Conservation (phyloP, 1,140 invertebrate genomes). For the Lanistes nyassanus region DNA sequence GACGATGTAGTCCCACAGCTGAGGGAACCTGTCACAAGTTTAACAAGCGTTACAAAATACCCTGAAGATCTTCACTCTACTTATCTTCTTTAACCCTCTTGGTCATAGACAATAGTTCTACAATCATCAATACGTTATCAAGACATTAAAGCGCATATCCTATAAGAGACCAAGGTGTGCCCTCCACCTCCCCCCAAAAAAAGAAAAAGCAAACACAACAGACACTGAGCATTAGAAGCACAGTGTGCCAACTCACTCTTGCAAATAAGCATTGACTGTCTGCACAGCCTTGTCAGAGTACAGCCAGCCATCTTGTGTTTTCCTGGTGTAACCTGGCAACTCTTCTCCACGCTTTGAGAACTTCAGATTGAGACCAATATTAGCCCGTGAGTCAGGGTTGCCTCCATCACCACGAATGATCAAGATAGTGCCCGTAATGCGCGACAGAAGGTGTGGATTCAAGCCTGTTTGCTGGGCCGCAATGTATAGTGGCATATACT, state of each 20-base stretch:
- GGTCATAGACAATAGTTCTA: too few species aligned
- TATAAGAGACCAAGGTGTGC: too few species aligned
- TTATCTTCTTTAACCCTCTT: too few species aligned
- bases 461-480: constrained; percentile 74
- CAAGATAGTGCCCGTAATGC: constrained; percentile 85
- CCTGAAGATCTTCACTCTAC: too few species aligned
- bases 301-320: constrained; percentile 75
- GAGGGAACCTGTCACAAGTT: constrained; percentile 74
- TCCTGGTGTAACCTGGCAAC: constrained; percentile 84
- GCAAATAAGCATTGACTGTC: constrained; percentile 77
- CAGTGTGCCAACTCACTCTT: constrained; percentile 56
- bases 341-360: constrained; percentile 80
- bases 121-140: too few species aligned
- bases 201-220: too few species aligned
- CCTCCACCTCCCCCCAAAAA: too few species aligned
- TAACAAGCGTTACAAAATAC: too few species aligned
- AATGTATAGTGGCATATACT: constrained; percentile 58
- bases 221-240: too few species aligned
- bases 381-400: constrained; percentile 71
- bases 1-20: constrained; percentile 74
- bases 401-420: constrained; percentile 66
- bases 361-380: constrained; percentile 93
- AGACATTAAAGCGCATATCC: too few species aligned
- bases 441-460: constrained; percentile 77
- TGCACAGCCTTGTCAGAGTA: constrained; percentile 83